Percentiles rank a stretch among this genome's conserved stretches.
Conservation (phyloP, 2,888 invertebrate genomes). For the Bimastos eiseni region DNA sequence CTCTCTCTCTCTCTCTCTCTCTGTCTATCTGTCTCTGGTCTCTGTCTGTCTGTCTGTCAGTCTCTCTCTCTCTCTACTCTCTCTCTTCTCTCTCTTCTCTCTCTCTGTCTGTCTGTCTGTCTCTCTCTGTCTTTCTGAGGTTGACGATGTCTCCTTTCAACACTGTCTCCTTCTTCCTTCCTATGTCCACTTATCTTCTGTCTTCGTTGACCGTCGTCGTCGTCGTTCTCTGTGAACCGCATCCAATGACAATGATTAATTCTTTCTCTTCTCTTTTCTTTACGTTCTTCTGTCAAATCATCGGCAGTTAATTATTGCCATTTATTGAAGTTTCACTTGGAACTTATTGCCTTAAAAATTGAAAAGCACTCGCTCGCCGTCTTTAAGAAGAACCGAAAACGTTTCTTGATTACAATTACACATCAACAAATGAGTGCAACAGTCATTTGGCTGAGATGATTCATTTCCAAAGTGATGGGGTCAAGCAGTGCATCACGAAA, state of each 20-base stretch:
- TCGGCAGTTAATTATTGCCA: background rate
- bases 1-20: too few species aligned
- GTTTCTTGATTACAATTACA: background rate
- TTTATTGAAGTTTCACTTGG: background rate
- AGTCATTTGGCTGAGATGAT: background rate
- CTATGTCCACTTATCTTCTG: background rate
- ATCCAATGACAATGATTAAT: background rate
- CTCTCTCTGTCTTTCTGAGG: too few species aligned
- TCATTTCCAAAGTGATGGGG: background rate
- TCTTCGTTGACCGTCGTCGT: background rate
- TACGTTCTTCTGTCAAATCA: background rate
- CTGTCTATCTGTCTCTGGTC: too few species aligned
- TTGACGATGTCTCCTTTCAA: too few species aligned
- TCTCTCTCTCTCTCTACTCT: too few species aligned
- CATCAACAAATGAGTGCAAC: background rate
- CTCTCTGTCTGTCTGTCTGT: too few species aligned
- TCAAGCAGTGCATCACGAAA: background rate
- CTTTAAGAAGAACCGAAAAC: background rate
- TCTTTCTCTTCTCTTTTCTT: background rate
- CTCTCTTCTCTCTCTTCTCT: too few species aligned
- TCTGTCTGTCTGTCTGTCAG: too few species aligned
- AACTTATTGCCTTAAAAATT: background rate
- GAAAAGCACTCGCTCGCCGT: background rate
- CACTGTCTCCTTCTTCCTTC: too few species aligned
- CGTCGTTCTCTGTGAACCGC: background rate